Evolutionary conservation across 2,113 vertebrate genomes (phyloP).

Genomic region (Apeltes quadracus): DNA sequence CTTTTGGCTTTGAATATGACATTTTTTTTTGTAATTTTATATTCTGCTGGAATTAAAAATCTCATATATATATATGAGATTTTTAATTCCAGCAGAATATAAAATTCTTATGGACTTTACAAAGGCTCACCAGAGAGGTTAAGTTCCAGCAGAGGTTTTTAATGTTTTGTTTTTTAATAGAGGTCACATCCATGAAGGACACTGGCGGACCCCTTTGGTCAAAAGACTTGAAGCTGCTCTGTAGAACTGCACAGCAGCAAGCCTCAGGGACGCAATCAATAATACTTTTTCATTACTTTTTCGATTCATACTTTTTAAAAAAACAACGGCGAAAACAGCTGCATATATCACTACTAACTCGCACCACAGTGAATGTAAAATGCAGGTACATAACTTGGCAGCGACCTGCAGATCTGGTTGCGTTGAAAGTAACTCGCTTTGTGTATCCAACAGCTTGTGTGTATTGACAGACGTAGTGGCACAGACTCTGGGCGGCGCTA

Average conservation of each 20-base stretch:
- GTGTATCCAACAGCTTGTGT: neutral
- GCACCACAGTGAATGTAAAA: conserved; percentile 28
- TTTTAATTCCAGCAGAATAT: conserved; percentile 41
- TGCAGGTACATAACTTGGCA: conserved; percentile 4
- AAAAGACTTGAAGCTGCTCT: conserved; percentile 27
- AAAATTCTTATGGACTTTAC: conserved; percentile 44
- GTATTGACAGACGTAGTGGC: conserved; percentile 14
- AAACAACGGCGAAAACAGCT: neutral
- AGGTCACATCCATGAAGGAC: conserved; percentile 57
- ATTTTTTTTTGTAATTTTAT: too few species aligned
- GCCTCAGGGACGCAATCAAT: conserved; percentile 7
- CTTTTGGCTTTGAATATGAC: conserved; percentile 46
- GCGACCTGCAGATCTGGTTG: conserved; percentile 3
- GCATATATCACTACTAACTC: neutral
- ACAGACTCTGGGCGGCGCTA: neutral
- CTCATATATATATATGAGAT: neutral
- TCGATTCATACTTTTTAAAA: neutral
- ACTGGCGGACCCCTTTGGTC: conserved; percentile 40
- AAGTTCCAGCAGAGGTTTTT: conserved; percentile 53
- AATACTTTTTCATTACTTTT: neutral
- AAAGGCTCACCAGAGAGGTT: conserved; percentile 45
- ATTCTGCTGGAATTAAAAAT: conserved; percentile 36
- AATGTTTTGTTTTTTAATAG: conserved; percentile 60
- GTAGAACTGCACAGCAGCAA: conserved; percentile 10
- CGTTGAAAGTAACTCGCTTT: neutral